phyloP scores from a whole-genome alignment of 2,797 vertebrate species.

The Lutjanus argentimaculatus region DNA sequence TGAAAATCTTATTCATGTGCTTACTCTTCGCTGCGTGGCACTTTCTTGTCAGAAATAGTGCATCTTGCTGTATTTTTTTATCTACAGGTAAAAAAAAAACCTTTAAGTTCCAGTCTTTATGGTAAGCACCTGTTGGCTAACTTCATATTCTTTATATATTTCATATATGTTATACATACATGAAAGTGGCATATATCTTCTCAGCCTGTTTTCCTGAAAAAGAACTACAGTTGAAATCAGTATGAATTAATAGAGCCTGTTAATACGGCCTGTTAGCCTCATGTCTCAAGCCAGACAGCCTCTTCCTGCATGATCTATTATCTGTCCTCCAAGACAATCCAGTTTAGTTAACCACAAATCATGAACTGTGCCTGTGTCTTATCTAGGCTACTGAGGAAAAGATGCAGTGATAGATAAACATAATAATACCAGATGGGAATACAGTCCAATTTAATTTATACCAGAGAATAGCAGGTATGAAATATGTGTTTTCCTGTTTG shows the following conservation, averaged over 20 bases:
- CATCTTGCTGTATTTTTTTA: too few relatives aligned
- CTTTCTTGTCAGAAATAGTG: too few relatives aligned
- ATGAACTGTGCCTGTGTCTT: not conserved
- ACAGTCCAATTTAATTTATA: slow-evolving; percentile 24
- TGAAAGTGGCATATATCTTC: not conserved
- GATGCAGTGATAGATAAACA: not conserved
- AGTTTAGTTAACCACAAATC: slow-evolving; percentile 25
- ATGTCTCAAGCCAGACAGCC: not conserved
- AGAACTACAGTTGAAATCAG: not conserved
- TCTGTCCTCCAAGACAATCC: not conserved
- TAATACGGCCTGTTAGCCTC: not conserved
- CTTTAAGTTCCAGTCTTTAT: not conserved
- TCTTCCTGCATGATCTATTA: not conserved
- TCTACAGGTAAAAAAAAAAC: too few relatives aligned
- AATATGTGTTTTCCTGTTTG: not conserved
- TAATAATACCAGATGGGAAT: not conserved
- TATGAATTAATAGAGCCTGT: not conserved
- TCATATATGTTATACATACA: not conserved
- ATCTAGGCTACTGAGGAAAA: not conserved
- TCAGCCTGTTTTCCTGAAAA: not conserved
- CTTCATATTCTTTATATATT: too few relatives aligned
- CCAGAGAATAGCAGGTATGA: slow-evolving; percentile 7
- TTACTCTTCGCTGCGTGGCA: too few relatives aligned
- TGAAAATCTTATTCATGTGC: too few relatives aligned
- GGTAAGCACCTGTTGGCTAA: too few relatives aligned